Base-by-base conservation (phyloP, 2,113 vertebrate genomes). In the Addax nasomaculatus region DNA sequence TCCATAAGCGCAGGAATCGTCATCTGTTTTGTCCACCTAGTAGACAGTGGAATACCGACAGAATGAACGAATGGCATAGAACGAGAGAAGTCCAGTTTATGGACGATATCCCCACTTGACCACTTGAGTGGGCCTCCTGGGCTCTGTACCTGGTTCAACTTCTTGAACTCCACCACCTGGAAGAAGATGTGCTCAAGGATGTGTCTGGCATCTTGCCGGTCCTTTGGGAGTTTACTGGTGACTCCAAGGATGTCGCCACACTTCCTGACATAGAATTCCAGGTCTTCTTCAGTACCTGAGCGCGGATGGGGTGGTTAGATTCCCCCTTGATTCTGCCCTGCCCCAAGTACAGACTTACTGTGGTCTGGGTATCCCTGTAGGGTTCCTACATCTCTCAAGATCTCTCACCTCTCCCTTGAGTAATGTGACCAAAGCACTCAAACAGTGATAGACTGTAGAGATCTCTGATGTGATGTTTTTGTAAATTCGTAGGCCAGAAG, bases 161-260 rank as follows among this genome's bases (percentile, higher is more conserved):
- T 99, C 99, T 99, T 99, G 98, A 99, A 99, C 98, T 99, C 99
- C 10, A 99, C 99, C 92, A 99, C 99, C 98, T 99, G 99, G 98
- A 99, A 99, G 98, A 99, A 99, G 98, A 99, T 98, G 97, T 99
- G 99, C 89, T 99, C 99, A 92, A 99, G 98, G 95, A 99, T 99
- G 92, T 99, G 99, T 97, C 99, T 99, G 85, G 99, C 99, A 97
- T 99, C 99, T 97, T 99, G 99, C 90, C 99, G 99, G 17, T 99
- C 99, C 98, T 99, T 99, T 81, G 99, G 99, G 90, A 99, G 97
- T 76, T 99, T 99, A 14, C 97, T 99, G 0, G 99, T 99, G 93
- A 99, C 99, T 3, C 99, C 99, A 8, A 99, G 98, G 97, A 99
- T 99, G 93, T 99, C 99, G 0, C 99, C 99, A 36, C 99, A 99